Conservation (phyloP, 2,888 invertebrate species). For the Anthophora plumipes region DNA sequence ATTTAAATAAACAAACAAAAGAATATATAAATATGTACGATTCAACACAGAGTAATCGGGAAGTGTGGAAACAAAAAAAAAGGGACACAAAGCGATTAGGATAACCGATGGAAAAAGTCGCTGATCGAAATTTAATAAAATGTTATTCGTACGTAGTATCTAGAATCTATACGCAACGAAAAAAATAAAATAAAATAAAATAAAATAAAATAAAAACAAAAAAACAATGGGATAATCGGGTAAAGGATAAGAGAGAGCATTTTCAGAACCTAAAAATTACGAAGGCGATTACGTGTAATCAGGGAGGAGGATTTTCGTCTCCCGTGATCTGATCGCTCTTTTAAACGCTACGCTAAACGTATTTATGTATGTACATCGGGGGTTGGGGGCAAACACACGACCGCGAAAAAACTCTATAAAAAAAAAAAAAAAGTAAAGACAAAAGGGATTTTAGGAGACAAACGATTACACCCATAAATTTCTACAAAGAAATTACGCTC, state of each 20-base stretch:
- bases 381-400: conserved; percentile 55
- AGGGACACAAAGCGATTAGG: conserved; percentile 1
- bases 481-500: conserved; percentile 16
- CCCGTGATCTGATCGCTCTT: conserved; percentile 51
- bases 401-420: conserved; percentile 54
- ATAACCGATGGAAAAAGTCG: not conserved
- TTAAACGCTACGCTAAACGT: conserved; percentile 66
- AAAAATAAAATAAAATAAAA: too few relatives aligned
- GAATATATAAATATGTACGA: not conserved
- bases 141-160: conserved; percentile 11
- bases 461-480: conserved; percentile 32
- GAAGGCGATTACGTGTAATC: conserved; percentile 60
- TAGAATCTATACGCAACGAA: conserved; percentile 36
- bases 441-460: conserved; percentile 31
- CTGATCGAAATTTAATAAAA: conserved; percentile 1
- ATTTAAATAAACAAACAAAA: conserved; percentile 19
- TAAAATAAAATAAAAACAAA: too few relatives aligned
- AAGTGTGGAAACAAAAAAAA: not conserved
- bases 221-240: too few relatives aligned
- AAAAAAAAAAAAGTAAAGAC: conserved; percentile 27
- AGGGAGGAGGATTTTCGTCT: conserved; percentile 65
- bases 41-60: not conserved
- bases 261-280: conserved; percentile 46
- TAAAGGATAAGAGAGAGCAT: conserved; percentile 54
- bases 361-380: conserved; percentile 76